Evolutionary conservation across 2,113 vertebrate genomes (phyloP), one percentile per base, ranked within the genome.

Genomic region (Cyphomyrus plagiostoma): DNA sequence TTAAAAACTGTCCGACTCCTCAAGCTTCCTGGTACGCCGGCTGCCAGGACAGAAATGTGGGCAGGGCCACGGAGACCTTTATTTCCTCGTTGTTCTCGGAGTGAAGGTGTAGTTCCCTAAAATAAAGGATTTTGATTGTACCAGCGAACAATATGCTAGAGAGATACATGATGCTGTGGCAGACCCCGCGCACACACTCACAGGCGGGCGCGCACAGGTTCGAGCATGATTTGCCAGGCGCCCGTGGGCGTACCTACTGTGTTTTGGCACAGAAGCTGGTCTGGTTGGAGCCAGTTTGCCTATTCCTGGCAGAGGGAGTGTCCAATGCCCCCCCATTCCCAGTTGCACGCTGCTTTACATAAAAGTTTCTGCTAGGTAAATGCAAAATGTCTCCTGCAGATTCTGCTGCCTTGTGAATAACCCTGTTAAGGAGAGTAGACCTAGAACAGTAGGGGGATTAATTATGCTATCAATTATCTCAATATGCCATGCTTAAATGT

Each of bases 1-100:
- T 62, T 85, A 74, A 88, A 58, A 10, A 92, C 92, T 94, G 80
- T 53, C 53, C 52, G 21, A 19, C 17, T 48, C 21, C 5, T 8
- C 0, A 23, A 49, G 90, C 89, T 92, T 94, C 91, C 92, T 92
- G 77, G 66, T 91, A 1, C 2, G 13, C 87, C 13, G 21, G 5
- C 26, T 52, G 56, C 21, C 46, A 48, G 4, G 77, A 15, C 48
- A 21, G 45, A 82, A 58, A 87, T 46, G 91, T 21, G 88, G 89
- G 58, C 83, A 30, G 80, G 46, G 19, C 77, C 92, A 91, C 91
- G 88, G 39, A 83, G 62, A 19, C 46, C 82, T 42, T 58, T 82
- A 49, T 52, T 86, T 86, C 11, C 49, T 50, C 13, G n/a, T 7
- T 49, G 11, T 45, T 82, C 21, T 42, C 4, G 0, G 80, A 19